These are phyloP conservation scores for Leptoclinus maculatus DNA, from an alignment of 2,797 vertebrate genomes.

Conservation along the genomic window DNA sequence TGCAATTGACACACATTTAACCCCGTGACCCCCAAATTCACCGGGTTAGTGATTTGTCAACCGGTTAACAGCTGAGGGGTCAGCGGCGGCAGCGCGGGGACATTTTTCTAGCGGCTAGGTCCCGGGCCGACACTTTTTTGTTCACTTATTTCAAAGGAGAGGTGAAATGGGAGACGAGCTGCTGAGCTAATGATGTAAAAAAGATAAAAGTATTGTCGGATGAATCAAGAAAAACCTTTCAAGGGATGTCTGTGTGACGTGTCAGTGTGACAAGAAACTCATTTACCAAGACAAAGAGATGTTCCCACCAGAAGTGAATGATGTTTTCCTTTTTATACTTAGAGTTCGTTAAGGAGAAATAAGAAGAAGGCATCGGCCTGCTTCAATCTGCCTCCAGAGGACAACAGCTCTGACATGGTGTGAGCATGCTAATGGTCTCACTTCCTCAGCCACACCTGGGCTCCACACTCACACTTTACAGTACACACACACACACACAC, in stretches of 20 bases:
- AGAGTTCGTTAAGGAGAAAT: neutral
- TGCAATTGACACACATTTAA: conserved; percentile 36
- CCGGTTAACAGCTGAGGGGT: conserved; percentile 22
- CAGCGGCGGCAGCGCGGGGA: neutral
- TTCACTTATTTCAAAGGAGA: conserved; percentile 9
- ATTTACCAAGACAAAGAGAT: neutral
- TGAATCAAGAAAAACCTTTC: neutral
- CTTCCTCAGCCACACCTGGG: conserved; percentile 69
- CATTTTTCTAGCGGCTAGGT: neutral
- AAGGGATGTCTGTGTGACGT: neutral
- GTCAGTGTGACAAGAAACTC: conserved; percentile 12
- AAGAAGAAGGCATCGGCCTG: conserved; percentile 7
- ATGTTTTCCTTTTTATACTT: conserved; percentile 3
- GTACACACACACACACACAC: neutral
- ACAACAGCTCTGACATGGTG: conserved; percentile 51
- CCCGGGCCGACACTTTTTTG: neutral
- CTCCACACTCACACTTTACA: conserved; percentile 42
- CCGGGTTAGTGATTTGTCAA: conserved; percentile 30
- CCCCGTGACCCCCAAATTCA: conserved; percentile 19
- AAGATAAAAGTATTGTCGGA: neutral
- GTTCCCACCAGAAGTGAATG: conserved; percentile 5
- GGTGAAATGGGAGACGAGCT: neutral
- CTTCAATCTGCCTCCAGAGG: conserved; percentile 28
- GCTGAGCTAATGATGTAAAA: neutral
- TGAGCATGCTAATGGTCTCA: conserved; percentile 76